Conservation (phyloP, 2,113 vertebrate genomes). For the Zosterops japonicus region DNA sequence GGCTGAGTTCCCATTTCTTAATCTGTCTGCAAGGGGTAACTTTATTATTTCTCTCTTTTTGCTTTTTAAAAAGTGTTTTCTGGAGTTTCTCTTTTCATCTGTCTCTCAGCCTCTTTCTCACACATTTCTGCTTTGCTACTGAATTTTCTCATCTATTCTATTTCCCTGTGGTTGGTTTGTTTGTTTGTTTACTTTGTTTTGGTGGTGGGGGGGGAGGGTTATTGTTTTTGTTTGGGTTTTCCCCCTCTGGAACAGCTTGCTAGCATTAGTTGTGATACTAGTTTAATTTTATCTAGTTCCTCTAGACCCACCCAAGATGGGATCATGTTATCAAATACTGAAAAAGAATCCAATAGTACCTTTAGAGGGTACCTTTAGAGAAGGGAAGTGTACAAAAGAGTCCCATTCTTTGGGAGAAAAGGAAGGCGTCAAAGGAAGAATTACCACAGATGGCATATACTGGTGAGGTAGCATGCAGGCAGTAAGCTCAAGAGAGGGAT, state of each 20-base stretch:
- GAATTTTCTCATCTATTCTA: neutral
- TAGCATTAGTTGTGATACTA: neutral
- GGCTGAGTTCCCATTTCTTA: conserved; percentile 66
- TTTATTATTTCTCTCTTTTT: conserved; percentile 61
- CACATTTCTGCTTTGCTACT: neutral
- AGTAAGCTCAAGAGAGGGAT: neutral
- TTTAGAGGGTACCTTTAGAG: neutral
- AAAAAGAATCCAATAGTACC: neutral
- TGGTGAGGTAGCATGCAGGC: neutral
- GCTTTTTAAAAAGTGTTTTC: conserved; percentile 11
- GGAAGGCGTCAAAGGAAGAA: neutral
- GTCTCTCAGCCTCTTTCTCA: neutral
- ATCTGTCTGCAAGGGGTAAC: conserved; percentile 42
- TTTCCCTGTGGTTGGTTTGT: neutral
- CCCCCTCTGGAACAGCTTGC: neutral
- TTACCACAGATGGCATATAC: neutral
- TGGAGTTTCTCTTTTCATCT: conserved; percentile 31
- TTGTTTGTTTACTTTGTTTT: neutral
- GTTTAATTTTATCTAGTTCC: neutral
- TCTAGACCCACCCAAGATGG: neutral
- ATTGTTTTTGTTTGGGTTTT: neutral
- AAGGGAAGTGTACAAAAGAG: neutral
- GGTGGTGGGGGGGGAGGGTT: fast-evolving
- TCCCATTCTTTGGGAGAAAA: neutral
- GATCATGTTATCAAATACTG: neutral